Evolutionary conservation across 1,140 invertebrate genomes (phyloP).

Genomic region (Neotoxoptera formosana): DNA sequence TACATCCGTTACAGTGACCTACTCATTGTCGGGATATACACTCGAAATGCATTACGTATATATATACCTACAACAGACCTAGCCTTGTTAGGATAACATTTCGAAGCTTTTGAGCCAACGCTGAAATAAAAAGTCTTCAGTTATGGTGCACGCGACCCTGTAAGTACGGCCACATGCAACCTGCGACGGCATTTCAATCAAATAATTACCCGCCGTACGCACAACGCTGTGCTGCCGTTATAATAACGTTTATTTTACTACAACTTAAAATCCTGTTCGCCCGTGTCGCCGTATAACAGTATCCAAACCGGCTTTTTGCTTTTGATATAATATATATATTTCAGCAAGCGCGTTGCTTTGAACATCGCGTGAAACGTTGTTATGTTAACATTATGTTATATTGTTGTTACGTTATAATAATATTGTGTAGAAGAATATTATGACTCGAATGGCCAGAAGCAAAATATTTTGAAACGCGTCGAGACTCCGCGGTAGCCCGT

Average conservation of each 20-base stretch:
- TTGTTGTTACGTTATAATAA: neutral
- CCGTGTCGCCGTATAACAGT: neutral
- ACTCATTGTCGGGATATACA: neutral
- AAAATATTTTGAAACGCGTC: neutral
- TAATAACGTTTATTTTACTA: neutral
- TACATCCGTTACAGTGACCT: neutral
- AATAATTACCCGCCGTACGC: neutral
- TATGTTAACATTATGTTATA: neutral
- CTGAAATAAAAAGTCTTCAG: neutral
- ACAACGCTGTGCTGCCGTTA: neutral
- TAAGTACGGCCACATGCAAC: neutral
- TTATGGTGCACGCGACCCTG: neutral
- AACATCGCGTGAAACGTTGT: neutral
- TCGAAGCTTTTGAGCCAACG: neutral
- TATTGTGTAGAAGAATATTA: neutral
- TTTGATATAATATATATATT: slow-evolving; percentile 2
- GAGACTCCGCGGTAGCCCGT: neutral
- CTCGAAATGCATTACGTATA: neutral
- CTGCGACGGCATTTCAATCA: neutral
- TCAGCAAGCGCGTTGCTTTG: neutral
- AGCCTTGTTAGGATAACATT: neutral
- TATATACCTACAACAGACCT: neutral
- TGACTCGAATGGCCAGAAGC: neutral
- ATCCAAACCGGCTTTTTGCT: neutral
- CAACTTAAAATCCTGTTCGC: neutral